phyloP scores from a whole-genome alignment of 2,888 invertebrate species.

The Aspidapion aeneum region DNA sequence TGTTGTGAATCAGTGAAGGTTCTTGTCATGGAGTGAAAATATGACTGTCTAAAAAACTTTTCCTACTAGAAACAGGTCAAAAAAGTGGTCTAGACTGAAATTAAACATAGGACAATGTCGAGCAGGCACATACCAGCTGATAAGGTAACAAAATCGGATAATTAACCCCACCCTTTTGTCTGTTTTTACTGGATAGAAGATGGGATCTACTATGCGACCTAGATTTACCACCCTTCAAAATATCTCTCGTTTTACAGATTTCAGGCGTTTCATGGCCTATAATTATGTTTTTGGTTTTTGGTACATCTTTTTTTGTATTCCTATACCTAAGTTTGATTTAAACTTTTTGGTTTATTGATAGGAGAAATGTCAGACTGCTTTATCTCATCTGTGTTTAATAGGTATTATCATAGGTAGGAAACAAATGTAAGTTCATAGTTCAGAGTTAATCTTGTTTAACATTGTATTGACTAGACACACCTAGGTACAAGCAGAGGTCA shows the following conservation, averaged over 20 bases:
- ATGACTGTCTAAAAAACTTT: neutral
- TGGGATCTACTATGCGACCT: neutral
- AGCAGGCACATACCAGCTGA: constrained; percentile 79
- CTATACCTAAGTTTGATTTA: too few relatives aligned
- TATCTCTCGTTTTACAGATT: neutral
- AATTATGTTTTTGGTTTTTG: too few relatives aligned
- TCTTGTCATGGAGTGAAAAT: neutral
- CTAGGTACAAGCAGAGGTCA: too few relatives aligned
- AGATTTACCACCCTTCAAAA: neutral
- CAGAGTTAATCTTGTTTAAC: too few relatives aligned
- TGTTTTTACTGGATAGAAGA: neutral
- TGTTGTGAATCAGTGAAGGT: neutral
- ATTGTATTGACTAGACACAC: too few relatives aligned
- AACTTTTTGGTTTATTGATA: too few relatives aligned
- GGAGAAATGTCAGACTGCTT: too few relatives aligned
- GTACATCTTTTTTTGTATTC: too few relatives aligned
- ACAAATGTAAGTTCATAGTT: too few relatives aligned
- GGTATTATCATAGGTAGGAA: too few relatives aligned
- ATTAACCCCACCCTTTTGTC: constrained; percentile 26
- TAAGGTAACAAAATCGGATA: constrained; percentile 56
- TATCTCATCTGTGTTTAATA: too few relatives aligned
- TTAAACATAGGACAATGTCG: constrained; percentile 37
- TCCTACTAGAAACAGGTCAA: neutral
- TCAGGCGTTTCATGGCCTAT: too few relatives aligned
- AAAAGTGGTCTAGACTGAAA: neutral